Evolutionary conservation across 1,140 invertebrate genomes (phyloP), one percentile per base, ranked within the genome.

Genomic region (Drosophila parabipectinata): DNA sequence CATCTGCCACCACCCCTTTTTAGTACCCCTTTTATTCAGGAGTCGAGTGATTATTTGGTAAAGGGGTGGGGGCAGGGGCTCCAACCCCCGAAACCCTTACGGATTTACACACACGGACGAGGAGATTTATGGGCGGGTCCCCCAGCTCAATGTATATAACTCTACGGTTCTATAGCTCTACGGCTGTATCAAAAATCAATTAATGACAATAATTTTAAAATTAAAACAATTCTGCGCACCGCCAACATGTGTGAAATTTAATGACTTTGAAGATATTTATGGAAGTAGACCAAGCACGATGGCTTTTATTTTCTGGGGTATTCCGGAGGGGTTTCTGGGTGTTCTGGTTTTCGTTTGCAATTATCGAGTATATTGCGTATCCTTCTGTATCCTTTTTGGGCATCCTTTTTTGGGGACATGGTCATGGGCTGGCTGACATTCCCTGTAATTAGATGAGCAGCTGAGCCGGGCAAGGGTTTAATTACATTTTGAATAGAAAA

Each of bases 151-250:
- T 3, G 14, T 18, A 18, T 18, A 18, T 18, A 18, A 4, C 1
- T 8, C 41, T 28, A 15, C 37, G 3, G 15, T 2, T 26, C 4
- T 12, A 26, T 9, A n/a, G 28, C 12, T 55, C 14, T 45, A 14
- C 55, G 18, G 39, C 57, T 79, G 72, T 83, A 88, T 88, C 83
- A 88, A 88, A 88, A 88, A 88, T 88, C 83, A 88, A 88, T 88
- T 88, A 88, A 88, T 89, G 83, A 74, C 79, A 88, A 88, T 88
- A 88, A 88, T 87, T 87, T 87, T 83, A 88, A 88, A 88, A 88
- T 88, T 79, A 89, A 88, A 88, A 89, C 79, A 79, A 88, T 89
- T 89, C 83, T 67, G 68, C 57, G 64, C 63, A 73, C 77, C 80
- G 73, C 76, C 84, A 89, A 68, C 83, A 89, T 88, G 83, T 88